Base-by-base conservation (phyloP, 2,888 invertebrate genomes). In the Polietes domitor region DNA sequence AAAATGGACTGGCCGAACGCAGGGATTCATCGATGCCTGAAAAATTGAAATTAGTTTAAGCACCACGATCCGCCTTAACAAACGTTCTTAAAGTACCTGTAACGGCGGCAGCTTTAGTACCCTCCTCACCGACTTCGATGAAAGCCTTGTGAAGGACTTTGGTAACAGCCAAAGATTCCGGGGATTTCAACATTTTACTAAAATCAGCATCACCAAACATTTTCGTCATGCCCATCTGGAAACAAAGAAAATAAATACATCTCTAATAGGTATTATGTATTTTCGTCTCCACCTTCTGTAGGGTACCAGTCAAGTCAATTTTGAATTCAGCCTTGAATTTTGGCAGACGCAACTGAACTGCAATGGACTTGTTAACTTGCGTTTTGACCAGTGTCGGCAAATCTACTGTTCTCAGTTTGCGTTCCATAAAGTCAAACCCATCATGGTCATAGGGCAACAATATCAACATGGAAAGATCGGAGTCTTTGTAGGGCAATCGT, bases 401-500 rank as follows among this genome's bases (percentile, higher is more conserved):
- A 58, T 95, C 93, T 43, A 94, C 91, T 1, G 89, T 89, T 0
- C 93, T 93, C 68, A 97, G 88, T 87, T 95, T 95, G 2, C 92
- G 86, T 88, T 96, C 94, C 63, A 97, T 89, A 0, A 92, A 92
- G 1, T 91, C 86, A 55, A 97, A 93, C 0, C 97, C 97, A 73
- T 94, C 93, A 21, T 94, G 92, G 61, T 94, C 93, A 70, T 95
- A 93, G 0, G 98, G 97, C 82, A 97, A 92, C 72, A 97, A 92
- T 21, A 97, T 93, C 0, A 97, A 89, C 96, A 97, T 95, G 86
- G 95, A 95, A 9, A 96, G 91, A 76, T 95, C 93, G 0, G 93
- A 93, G 58, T 95, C 95, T 82, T 93, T 92, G 89, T 97, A 98
- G 0, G 95, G 95, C 89, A 98, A 88, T 90, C 96, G 95, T 65